phyloP scores from a whole-genome alignment of 2,888 invertebrate genomes.

The Nudaria mundana region DNA sequence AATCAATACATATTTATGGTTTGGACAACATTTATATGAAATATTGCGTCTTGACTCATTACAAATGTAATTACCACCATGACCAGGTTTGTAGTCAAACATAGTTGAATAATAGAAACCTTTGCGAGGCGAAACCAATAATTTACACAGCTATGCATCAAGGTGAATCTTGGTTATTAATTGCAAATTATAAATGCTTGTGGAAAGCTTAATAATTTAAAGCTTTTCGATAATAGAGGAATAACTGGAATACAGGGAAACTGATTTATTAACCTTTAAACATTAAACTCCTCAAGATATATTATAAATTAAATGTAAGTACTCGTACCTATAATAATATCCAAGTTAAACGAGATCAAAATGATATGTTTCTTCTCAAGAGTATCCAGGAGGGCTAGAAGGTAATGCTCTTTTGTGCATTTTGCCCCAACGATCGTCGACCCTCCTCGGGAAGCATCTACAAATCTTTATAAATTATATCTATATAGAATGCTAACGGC shows the following conservation, averaged over 20 bases:
- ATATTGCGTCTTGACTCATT: no score
- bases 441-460: conserved; percentile 60
- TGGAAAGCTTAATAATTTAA: not conserved
- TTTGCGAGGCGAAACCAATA: conserved; percentile 2
- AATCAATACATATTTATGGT: no score
- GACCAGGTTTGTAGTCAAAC: conserved; percentile 3
- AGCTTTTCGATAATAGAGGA: no score
- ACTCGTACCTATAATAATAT: no score
- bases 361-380: conserved; percentile 35
- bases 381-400: no score
- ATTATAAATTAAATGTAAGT: no score
- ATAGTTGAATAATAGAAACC: conserved; percentile 1
- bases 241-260: no score
- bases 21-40: no score
- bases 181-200: conserved; percentile 3
- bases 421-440: conserved; percentile 62
- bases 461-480: conserved; percentile 58
- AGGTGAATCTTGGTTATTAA: conserved; percentile 8
- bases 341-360: conserved; percentile 34
- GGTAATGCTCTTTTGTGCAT: conserved; percentile 62
- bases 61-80: no score
- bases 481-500: conserved; percentile 37
- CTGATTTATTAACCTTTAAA: no score
- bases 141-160: conserved; percentile 1
- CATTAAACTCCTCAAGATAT: not conserved